Conservation (phyloP, 2,797 vertebrate genomes). For the Pteronotus mesoamericanus region DNA sequence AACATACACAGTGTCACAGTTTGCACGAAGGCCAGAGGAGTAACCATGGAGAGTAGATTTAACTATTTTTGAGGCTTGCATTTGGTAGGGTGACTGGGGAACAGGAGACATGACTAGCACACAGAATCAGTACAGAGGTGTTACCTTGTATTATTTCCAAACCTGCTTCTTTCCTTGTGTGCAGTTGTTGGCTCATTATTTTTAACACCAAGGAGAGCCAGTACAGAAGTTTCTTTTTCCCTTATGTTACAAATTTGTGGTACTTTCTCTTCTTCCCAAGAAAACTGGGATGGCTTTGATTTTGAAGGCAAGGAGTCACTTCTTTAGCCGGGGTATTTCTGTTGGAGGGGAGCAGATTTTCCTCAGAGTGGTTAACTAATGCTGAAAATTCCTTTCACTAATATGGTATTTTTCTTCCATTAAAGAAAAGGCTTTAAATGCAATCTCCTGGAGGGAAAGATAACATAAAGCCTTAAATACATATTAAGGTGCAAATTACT, state of each 20-base stretch:
- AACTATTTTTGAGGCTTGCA: not conserved
- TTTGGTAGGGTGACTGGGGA: not conserved
- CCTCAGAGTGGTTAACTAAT: not conserved
- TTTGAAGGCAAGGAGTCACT: not conserved
- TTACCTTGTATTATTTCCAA: not conserved
- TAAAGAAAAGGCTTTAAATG: conserved; percentile 20
- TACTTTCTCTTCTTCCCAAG: not conserved
- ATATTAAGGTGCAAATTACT: not conserved
- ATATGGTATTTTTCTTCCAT: not conserved
- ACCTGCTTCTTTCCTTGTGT: not conserved
- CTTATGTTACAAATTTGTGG: not conserved
- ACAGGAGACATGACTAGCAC: not conserved
- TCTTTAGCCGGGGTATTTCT: not conserved
- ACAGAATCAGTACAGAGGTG: not conserved
- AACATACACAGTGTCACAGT: not conserved
- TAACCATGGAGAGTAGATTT: not conserved
- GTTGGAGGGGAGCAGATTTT: not conserved
- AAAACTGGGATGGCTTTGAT: conserved; percentile 4
- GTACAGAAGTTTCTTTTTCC: not conserved
- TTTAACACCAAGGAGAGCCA: conserved; percentile 8
- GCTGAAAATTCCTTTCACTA: not conserved
- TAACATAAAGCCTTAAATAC: not conserved
- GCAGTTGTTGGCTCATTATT: not conserved
- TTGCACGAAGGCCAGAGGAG: not conserved
- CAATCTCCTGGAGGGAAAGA: not conserved